Evolutionary conservation across 2,113 vertebrate genomes (phyloP).

Genomic region (Girardinichthys multiradiatus): DNA sequence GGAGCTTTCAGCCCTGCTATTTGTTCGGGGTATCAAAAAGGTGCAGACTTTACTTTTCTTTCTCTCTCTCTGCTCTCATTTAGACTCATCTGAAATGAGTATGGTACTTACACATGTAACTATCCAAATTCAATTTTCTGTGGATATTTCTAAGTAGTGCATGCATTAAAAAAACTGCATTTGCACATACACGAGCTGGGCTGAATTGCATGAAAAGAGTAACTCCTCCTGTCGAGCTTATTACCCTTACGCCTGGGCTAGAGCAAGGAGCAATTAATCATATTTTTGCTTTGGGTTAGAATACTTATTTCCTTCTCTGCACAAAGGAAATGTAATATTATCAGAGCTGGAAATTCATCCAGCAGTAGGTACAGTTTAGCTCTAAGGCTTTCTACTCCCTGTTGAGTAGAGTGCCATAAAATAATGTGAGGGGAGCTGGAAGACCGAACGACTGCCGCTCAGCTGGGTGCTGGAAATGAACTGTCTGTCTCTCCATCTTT

Average conservation of each 20-base stretch:
- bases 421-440: constrained; percentile 49
- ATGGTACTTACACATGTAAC: constrained; percentile 71
- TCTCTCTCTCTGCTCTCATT: constrained; percentile 58
- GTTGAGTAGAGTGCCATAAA: constrained; percentile 37
- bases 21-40: constrained; percentile 66
- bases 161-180: constrained; percentile 62
- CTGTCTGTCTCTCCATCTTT: background rate
- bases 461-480: constrained; percentile 55
- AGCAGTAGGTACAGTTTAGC: constrained; percentile 54
- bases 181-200: constrained; percentile 54
- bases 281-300: constrained; percentile 79
- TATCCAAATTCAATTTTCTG: constrained; percentile 76
- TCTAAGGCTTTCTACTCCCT: constrained; percentile 62
- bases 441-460: constrained; percentile 44
- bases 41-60: constrained; percentile 30
- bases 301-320: constrained; percentile 77
- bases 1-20: constrained; percentile 50
- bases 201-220: constrained; percentile 63
- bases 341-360: constrained; percentile 62
- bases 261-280: constrained; percentile 76
- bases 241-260: constrained; percentile 69
- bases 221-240: constrained; percentile 68
- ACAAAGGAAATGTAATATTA: constrained; percentile 68
- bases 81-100: constrained; percentile 67
- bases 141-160: constrained; percentile 75